phyloP scores from a whole-genome alignment of 2,888 invertebrate species.

The Calameuta pallipes region DNA sequence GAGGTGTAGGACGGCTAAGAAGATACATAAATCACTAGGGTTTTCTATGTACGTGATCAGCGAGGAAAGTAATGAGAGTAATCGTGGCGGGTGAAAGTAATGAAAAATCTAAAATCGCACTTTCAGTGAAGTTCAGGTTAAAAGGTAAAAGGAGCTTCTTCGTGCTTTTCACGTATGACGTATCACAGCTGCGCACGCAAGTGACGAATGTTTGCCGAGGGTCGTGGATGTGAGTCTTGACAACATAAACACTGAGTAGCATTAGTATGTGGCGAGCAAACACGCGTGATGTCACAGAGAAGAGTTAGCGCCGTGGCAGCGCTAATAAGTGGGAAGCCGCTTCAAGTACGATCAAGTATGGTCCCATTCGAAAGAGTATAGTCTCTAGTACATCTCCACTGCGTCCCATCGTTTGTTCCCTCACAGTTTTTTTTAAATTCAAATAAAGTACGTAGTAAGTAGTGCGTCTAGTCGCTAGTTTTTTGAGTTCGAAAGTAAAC shows the following conservation, averaged over 20 bases:
- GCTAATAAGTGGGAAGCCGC: slow-evolving; percentile 55
- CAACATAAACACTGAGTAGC: slow-evolving; percentile 24
- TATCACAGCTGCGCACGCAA: slow-evolving; percentile 28
- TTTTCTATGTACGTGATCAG: neutral
- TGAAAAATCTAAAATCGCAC: slow-evolving; percentile 8
- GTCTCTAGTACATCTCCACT: too few relatives aligned
- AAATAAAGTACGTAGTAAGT: too few relatives aligned
- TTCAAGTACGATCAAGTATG: slow-evolving; percentile 38
- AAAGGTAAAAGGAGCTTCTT: neutral
- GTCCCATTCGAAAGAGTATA: too few relatives aligned
- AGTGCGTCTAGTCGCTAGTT: too few relatives aligned
- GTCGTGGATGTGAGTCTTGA: slow-evolving; percentile 25
- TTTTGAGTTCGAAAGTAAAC: too few relatives aligned
- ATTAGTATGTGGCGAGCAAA: slow-evolving; percentile 43
- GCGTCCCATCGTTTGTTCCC: too few relatives aligned
- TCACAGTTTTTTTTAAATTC: too few relatives aligned
- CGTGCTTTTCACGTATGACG: neutral
- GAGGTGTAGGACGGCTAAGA: neutral
- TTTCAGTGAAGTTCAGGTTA: slow-evolving; percentile 29
- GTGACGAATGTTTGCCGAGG: slow-evolving; percentile 37
- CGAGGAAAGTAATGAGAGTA: neutral
- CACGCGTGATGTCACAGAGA: slow-evolving; percentile 24
- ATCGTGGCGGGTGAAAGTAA: neutral
- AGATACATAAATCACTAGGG: neutral
- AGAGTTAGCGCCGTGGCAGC: slow-evolving; percentile 24